Conservation (phyloP, 1,140 invertebrate species). For the Planococcus citri region DNA sequence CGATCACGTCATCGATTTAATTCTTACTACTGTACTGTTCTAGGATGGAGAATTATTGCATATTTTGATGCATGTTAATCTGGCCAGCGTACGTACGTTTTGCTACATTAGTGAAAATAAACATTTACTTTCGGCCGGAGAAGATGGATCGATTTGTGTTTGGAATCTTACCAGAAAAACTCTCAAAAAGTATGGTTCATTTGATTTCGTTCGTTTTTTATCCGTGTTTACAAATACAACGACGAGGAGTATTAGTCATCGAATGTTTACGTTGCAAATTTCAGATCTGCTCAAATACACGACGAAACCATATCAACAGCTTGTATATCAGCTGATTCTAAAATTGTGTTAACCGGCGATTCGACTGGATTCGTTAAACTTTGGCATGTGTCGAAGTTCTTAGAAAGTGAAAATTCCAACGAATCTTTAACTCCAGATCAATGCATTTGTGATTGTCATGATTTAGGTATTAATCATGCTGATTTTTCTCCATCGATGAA, state of each 20-base stretch:
- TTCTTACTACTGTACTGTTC: background rate
- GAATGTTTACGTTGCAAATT: background rate
- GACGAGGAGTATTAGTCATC: too few relatives aligned
- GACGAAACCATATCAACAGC: slow-evolving; percentile 28
- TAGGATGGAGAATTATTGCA: slow-evolving; percentile 39
- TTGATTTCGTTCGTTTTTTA: too few relatives aligned
- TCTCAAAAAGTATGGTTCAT: slow-evolving; percentile 42
- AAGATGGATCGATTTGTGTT: slow-evolving; percentile 57
- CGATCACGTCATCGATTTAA: background rate
- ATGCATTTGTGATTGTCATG: slow-evolving; percentile 50
- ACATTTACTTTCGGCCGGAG: slow-evolving; percentile 52
- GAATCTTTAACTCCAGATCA: background rate
- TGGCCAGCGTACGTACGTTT: slow-evolving; percentile 41
- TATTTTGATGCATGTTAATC: slow-evolving; percentile 39
- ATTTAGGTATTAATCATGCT: slow-evolving; percentile 54
- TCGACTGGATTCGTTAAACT: slow-evolving; percentile 26
- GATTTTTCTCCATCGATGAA: slow-evolving; percentile 42
- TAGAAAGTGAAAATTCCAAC: slow-evolving; percentile 22
- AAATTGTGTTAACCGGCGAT: slow-evolving; percentile 26
- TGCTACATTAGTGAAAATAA: slow-evolving; percentile 48
- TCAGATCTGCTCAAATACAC: slow-evolving; percentile 19
- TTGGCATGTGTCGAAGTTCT: slow-evolving; percentile 23
- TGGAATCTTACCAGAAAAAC: slow-evolving; percentile 54
- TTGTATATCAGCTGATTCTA: slow-evolving; percentile 27
- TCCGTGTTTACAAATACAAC: background rate